phyloP scores from a whole-genome alignment of 2,797 vertebrate genomes.

The Brotula barbata region DNA sequence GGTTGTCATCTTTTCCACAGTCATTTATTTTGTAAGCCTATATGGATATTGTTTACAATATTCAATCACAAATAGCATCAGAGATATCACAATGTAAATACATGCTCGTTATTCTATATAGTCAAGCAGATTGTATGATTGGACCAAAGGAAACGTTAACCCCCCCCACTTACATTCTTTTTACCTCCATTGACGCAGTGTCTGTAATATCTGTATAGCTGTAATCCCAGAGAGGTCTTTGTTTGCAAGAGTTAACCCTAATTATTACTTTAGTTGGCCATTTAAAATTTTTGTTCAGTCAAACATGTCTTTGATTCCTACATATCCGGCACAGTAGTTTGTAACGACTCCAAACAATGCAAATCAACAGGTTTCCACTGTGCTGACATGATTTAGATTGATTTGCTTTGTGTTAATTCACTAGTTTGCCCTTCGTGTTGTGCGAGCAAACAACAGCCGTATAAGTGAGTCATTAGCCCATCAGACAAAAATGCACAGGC shows the following conservation, averaged over 20 bases:
- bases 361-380: conserved; percentile 52
- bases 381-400: conserved; percentile 36
- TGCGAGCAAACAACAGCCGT: conserved; percentile 12
- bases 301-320: not conserved
- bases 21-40: not conserved
- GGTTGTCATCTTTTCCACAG: too few species aligned
- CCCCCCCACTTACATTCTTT: too few species aligned
- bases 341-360: conserved; percentile 18
- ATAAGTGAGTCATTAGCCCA: conserved; percentile 7
- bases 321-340: not conserved
- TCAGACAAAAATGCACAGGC: not conserved
- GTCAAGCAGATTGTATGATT: not conserved
- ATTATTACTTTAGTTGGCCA: too few species aligned
- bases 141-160: not conserved
- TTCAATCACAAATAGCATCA: not conserved
- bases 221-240: not conserved
- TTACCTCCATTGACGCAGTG: not conserved
- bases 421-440: conserved; percentile 1
- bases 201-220: not conserved
- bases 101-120: not conserved
- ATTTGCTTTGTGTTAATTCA: conserved; percentile 27
- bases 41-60: not conserved
- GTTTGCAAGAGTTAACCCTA: not conserved
- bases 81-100: not conserved
- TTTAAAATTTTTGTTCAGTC: not conserved